Percentiles rank a stretch among this genome's conserved stretches.
phyloP scores from a whole-genome alignment of 2,888 invertebrate genomes.

The Caenorhabditis panamensis region DNA sequence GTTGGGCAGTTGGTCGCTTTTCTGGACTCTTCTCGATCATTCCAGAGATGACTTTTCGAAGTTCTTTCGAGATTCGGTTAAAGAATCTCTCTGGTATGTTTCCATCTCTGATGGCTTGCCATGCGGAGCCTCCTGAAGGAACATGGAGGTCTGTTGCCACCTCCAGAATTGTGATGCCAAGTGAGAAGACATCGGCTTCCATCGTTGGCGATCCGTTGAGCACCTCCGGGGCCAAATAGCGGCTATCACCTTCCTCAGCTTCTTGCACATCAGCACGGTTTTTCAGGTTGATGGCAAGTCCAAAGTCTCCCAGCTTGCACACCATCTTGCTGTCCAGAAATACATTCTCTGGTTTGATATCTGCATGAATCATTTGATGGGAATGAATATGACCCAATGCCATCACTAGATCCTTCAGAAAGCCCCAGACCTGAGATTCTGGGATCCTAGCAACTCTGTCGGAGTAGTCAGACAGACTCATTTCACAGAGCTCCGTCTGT shows the following conservation, averaged over 20 bases:
- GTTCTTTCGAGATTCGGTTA: slow-evolving; percentile 33
- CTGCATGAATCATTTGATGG: no score
- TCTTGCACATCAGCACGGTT: slow-evolving; percentile 9
- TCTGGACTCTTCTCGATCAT: no score
- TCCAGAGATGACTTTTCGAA: neutral
- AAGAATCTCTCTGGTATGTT: slow-evolving; percentile 83
- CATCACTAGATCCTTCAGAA: no score
- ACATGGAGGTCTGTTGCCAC: slow-evolving; percentile 86
- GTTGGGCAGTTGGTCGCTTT: no score
- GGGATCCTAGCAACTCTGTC: no score
- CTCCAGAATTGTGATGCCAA: slow-evolving; percentile 81
- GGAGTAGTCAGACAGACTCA: no score
- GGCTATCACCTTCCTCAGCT: slow-evolving; percentile 86
- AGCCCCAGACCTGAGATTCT: no score
- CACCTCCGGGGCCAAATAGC: slow-evolving; percentile 88
- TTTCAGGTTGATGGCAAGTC: slow-evolving; percentile 84
- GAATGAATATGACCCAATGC: no score
- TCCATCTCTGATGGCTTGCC: slow-evolving; percentile 86
- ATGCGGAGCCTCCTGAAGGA: slow-evolving; percentile 86
- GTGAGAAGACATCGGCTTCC: slow-evolving; percentile 86
- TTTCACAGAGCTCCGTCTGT: no score
- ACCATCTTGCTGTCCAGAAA: slow-evolving; percentile 83
- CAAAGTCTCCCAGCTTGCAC: slow-evolving; percentile 62
- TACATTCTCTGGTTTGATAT: no score
- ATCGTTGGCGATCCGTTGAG: slow-evolving; percentile 86